phyloP scores from a whole-genome alignment of 2,113 vertebrate species.

The Triplophysa rosa region DNA sequence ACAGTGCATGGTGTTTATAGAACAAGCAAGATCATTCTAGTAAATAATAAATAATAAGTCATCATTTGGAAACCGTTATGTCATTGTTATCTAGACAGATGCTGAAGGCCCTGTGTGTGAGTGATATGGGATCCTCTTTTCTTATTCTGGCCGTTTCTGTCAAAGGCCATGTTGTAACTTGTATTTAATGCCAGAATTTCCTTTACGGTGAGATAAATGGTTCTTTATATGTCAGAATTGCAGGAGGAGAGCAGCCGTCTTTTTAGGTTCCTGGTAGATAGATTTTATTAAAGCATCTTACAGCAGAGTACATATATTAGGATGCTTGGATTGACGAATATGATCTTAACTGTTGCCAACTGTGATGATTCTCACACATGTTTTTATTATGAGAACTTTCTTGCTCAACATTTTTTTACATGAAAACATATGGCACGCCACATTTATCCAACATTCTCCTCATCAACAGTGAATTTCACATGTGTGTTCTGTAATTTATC shows the following conservation, averaged over 20 bases:
- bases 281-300: neutral
- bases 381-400: neutral
- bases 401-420: neutral
- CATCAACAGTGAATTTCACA: neutral
- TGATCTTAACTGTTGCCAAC: neutral
- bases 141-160: slow-evolving; percentile 19
- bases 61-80: neutral
- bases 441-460: neutral
- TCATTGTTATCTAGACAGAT: slow-evolving; percentile 3
- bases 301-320: neutral
- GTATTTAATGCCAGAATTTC: slow-evolving; percentile 38
- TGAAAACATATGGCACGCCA: neutral
- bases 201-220: slow-evolving; percentile 21
- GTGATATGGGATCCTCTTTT: neutral
- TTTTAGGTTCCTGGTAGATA: neutral
- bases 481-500: neutral
- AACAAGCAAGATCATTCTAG: too few species aligned
- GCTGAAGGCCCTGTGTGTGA: slow-evolving; percentile 24
- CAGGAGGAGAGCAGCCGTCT: neutral
- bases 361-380: neutral
- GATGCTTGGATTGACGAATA: neutral
- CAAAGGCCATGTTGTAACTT: neutral
- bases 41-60: too few species aligned
- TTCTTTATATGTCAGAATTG: too few species aligned
- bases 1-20: too few species aligned